Percentiles rank a stretch among this genome's conserved stretches.
Conservation (phyloP, 2,113 vertebrate genomes). For the Ascaphus truei region DNA sequence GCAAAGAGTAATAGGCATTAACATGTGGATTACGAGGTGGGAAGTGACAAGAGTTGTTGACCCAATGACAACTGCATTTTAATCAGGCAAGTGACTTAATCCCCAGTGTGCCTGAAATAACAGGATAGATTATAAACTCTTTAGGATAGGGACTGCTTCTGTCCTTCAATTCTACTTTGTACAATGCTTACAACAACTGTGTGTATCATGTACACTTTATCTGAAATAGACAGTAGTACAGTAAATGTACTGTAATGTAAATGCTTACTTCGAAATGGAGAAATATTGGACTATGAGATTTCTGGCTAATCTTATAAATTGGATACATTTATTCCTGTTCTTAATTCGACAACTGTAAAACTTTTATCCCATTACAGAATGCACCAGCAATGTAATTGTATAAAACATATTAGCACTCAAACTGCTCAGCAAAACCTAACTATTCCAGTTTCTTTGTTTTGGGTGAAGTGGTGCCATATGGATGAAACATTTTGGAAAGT, state of each 20-base stretch:
- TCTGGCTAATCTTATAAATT: not conserved
- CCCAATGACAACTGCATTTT: not conserved
- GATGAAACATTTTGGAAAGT: conserved; percentile 46
- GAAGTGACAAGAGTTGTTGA: not conserved
- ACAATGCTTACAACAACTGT: too few species aligned
- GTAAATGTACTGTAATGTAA: too few species aligned
- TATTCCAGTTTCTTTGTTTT: conserved; percentile 45
- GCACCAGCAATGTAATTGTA: conserved; percentile 41
- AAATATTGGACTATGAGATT: not conserved
- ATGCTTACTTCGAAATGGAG: not conserved
- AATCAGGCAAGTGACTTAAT: too few species aligned
- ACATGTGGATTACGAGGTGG: conserved; percentile 19
- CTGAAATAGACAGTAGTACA: not conserved
- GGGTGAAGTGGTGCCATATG: conserved; percentile 48
- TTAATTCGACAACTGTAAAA: conserved; percentile 51
- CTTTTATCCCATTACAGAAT: conserved; percentile 43
- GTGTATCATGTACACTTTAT: not conserved
- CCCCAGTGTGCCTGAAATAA: too few species aligned
- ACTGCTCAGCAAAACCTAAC: conserved; percentile 44
- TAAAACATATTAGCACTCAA: conserved; percentile 44
- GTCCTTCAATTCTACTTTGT: too few species aligned
- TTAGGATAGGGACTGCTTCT: too few species aligned
- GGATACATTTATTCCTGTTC: conserved; percentile 18
- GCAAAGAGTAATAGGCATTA: conserved; percentile 5
- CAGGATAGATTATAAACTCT: too few species aligned